Base-by-base conservation (phyloP, 2,113 vertebrate genomes). In the Electrona antarctica region DNA sequence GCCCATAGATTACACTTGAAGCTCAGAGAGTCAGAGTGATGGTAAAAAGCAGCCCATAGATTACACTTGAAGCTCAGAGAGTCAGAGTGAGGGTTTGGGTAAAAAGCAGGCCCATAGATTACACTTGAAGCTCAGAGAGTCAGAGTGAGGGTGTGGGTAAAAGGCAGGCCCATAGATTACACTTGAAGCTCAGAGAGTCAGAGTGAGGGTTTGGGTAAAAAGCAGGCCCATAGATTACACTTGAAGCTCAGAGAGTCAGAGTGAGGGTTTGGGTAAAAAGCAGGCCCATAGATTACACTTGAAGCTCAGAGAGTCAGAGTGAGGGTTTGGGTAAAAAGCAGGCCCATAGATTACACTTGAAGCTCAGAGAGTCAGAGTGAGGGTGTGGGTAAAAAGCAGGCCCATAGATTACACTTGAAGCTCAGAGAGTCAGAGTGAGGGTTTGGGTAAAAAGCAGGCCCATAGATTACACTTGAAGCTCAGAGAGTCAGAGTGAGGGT, bases 171-270 rank as follows among this genome's bases (percentile, higher is more conserved):
- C 58, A 51, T 7, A 64, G 59, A 83, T 73, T 78, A 9, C 61
- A 79, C 66, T 65, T 62, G 66, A 81, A 73, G 55, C 50, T 58
- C 49, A 28, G 2, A 81, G 72, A 66, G 64, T 81, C 64, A 76
- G 55, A 60, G 63, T 59, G 66, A 58, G 71, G 62, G 57, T 63
- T 21, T 66, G 60, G 21, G n/a, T n/a, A n/a, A n/a, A n/a, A n/a
- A n/a, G 33, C 60, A 65, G 33, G 51, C 46, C 50, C 58, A 51
- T 7, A 64, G 59, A 83, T 73, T 78, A 9, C 61, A 79, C 66
- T 65, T 62, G 66, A 81, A 73, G 55, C 50, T 58, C 49, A 28
- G 2, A 81, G 72, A 66, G 64, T 81, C 64, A 76, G 55, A 60
- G 63, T 59, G 66, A 58, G 71, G 62, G 57, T 63, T 21, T 66